phyloP scores from a whole-genome alignment of 2,113 vertebrate species.

The Marcusenius ussheri region DNA sequence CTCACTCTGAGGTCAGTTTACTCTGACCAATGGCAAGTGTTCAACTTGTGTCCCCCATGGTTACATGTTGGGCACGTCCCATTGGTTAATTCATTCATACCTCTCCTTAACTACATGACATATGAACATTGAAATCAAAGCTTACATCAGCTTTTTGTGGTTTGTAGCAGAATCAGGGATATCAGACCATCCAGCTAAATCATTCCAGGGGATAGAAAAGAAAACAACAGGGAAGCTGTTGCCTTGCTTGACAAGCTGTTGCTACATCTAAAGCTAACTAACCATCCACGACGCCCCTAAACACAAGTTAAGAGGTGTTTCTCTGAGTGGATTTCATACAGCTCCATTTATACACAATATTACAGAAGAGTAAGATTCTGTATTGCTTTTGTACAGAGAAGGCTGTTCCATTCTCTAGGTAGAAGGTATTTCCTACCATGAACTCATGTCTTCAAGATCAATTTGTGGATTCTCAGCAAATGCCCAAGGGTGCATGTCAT shows the following conservation, averaged over 20 bases:
- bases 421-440: not conserved
- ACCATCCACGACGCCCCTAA: not conserved
- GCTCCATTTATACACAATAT: not conserved
- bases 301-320: not conserved
- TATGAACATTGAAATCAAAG: not conserved
- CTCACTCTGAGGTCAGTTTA: not conserved
- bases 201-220: not conserved
- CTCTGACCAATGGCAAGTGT: not conserved
- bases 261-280: not conserved
- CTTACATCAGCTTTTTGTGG: not conserved
- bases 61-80: not conserved
- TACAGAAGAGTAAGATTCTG: not conserved
- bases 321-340: not conserved
- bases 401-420: not conserved
- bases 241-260: not conserved
- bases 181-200: not conserved
- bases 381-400: not conserved
- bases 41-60: not conserved
- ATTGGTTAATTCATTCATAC: not conserved
- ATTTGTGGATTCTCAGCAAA: conserved; percentile 32
- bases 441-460: not conserved
- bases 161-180: not conserved
- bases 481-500: conserved; percentile 31
- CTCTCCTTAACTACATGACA: not conserved
- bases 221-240: not conserved